Conservation (phyloP, 2,888 invertebrate species). For the Orthonychiurus folsomi region DNA sequence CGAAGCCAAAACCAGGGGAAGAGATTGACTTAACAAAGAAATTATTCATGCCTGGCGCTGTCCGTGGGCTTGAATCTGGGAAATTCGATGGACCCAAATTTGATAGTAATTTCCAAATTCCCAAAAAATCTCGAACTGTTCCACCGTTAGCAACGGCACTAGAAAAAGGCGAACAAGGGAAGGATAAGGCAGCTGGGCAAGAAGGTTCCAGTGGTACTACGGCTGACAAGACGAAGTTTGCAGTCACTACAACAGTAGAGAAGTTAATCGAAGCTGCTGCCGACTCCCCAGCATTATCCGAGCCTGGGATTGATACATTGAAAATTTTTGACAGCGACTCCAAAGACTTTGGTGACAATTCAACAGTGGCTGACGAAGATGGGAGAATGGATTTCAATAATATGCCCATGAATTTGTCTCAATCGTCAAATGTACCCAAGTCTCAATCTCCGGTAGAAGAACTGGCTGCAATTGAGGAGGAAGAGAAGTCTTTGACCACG, state of each 20-base stretch:
- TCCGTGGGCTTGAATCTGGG: constrained; percentile 23
- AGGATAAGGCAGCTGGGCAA: background rate
- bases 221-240: background rate
- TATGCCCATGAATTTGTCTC: background rate
- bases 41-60: constrained; percentile 29
- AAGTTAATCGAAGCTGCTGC: background rate
- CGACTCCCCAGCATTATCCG: constrained; percentile 5
- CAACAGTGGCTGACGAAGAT: background rate
- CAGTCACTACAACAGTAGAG: background rate
- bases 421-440: no score
- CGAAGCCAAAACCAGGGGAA: constrained; percentile 23
- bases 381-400: background rate
- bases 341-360: background rate
- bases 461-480: background rate
- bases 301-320: background rate
- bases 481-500: constrained; percentile 7
- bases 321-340: no score
- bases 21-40: constrained; percentile 30
- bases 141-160: background rate
- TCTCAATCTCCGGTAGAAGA: background rate
- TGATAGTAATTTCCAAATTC: constrained; percentile 39
- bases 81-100: constrained; percentile 28
- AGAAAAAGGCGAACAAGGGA: background rate
- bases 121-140: constrained; percentile 29
- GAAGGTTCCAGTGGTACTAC: background rate